Percentiles rank a stretch among this genome's conserved stretches.
Evolutionary conservation across 2,797 vertebrate species (phyloP).

Genomic region (Phrynocephalus forsythii): DNA sequence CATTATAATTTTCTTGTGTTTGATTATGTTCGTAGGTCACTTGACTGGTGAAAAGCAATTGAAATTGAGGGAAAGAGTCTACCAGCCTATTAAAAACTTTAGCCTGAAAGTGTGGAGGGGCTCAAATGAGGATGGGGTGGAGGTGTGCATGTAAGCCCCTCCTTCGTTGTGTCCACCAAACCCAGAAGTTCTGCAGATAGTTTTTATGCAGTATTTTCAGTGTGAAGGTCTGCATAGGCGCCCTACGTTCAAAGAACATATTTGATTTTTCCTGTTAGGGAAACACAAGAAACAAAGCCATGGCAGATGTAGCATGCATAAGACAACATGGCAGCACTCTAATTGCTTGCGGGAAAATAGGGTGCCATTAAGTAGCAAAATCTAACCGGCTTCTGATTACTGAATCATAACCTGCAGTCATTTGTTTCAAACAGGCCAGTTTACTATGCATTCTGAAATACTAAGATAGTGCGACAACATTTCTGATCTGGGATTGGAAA

Average conservation of each 20-base stretch:
- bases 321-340: constrained; percentile 2
- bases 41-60: background rate
- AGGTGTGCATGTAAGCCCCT: too few species aligned
- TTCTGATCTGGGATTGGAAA: background rate
- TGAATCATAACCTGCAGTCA: background rate
- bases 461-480: constrained; percentile 11
- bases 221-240: background rate
- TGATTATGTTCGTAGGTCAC: background rate
- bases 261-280: background rate
- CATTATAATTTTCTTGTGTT: background rate
- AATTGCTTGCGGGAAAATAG: constrained; percentile 29
- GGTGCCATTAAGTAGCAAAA: background rate
- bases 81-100: too few species aligned
- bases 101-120: too few species aligned
- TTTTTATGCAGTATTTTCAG: too few species aligned
- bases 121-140: too few species aligned
- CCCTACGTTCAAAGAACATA: background rate
- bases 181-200: too few species aligned
- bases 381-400: background rate
- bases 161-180: too few species aligned
- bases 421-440: background rate
- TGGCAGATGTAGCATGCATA: constrained; percentile 26
- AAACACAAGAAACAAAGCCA: background rate
- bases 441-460: background rate
- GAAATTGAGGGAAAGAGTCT: background rate